phyloP scores from a whole-genome alignment of 2,888 invertebrate genomes.

The Lithodes maja region DNA sequence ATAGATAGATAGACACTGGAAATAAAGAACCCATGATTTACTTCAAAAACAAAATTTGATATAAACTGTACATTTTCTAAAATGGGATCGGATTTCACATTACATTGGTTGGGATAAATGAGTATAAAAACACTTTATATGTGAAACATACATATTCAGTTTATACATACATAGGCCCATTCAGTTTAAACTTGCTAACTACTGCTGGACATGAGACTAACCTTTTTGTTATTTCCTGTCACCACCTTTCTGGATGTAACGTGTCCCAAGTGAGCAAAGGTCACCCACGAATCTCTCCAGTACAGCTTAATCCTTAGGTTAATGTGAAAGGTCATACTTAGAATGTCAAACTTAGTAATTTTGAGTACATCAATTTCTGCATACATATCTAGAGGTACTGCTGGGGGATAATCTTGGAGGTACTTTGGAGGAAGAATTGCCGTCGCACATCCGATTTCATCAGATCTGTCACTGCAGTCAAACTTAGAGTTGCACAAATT shows the following conservation, averaged over 20 bases:
- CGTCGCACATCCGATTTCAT: constrained; percentile 37
- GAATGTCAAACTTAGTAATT: constrained; percentile 29
- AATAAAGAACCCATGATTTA: too few relatives aligned
- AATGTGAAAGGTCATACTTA: constrained; percentile 38
- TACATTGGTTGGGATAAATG: too few relatives aligned
- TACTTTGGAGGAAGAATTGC: constrained; percentile 18
- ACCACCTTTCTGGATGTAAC: neutral
- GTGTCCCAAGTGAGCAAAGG: constrained; percentile 15
- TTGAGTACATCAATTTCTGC: neutral
- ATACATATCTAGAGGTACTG: constrained; percentile 22
- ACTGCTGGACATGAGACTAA: neutral
- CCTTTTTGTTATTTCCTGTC: neutral
- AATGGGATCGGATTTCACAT: too few relatives aligned
- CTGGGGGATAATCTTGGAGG: neutral
- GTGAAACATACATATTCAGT: too few relatives aligned
- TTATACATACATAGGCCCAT: too few relatives aligned
- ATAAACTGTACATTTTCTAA: too few relatives aligned
- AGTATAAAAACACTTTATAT: too few relatives aligned
- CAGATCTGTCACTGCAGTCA: constrained; percentile 28
- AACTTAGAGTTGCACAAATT: constrained; percentile 32
- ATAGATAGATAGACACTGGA: too few relatives aligned
- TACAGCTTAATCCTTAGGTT: neutral
- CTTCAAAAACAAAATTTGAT: too few relatives aligned
- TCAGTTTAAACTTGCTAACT: too few relatives aligned
- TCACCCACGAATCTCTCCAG: constrained; percentile 33